Conservation (phyloP, 2,797 vertebrate genomes). For the Acanthiza pusilla region DNA sequence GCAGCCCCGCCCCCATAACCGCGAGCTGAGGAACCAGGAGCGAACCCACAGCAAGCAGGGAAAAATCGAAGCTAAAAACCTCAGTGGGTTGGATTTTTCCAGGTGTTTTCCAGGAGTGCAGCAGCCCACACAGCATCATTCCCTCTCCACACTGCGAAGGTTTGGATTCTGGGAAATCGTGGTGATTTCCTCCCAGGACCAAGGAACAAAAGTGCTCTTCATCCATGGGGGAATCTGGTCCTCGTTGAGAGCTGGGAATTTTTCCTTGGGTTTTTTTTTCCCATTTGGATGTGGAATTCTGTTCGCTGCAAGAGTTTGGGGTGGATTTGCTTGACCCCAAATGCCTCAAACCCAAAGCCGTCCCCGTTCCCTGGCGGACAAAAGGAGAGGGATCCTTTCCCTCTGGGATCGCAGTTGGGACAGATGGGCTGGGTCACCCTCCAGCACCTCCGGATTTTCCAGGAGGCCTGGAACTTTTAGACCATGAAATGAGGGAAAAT, state of each 20-base stretch:
- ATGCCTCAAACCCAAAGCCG: accelerated
- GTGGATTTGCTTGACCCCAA: background rate
- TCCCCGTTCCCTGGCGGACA: background rate
- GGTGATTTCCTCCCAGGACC: background rate
- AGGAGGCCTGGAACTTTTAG: background rate
- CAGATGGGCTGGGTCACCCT: background rate
- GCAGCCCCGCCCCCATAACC: too few relatives aligned
- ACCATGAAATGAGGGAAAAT: background rate
- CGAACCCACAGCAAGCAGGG: too few relatives aligned
- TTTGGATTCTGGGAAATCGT: background rate
- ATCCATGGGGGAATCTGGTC: background rate
- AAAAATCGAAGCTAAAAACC: too few relatives aligned
- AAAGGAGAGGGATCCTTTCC: background rate
- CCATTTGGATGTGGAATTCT: background rate
- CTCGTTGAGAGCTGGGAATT: background rate
- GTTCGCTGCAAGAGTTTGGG: background rate
- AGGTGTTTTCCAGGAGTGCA: too few relatives aligned
- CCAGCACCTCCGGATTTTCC: background rate
- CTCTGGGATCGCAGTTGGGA: background rate
- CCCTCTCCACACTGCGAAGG: background rate
- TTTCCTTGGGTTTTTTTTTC: background rate
- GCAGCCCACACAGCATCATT: too few relatives aligned
- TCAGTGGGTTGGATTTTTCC: too few relatives aligned
- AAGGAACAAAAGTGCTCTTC: background rate
- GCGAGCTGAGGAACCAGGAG: too few relatives aligned